phyloP scores from a whole-genome alignment of 1,140 invertebrate species.

The Helicoverpa armigera region DNA sequence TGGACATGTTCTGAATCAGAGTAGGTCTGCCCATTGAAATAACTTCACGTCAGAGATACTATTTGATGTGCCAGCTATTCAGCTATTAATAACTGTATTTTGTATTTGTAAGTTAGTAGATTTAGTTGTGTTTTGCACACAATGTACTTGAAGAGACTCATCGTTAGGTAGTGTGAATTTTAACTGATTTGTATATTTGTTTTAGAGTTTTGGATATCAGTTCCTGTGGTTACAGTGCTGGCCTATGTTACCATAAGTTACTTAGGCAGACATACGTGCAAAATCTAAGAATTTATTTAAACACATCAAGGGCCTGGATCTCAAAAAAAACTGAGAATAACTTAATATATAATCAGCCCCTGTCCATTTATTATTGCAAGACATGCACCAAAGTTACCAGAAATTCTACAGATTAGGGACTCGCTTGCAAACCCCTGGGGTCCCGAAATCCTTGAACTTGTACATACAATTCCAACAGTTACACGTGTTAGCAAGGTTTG shows the following conservation, averaged over 20 bases:
- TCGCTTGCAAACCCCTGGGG: not conserved
- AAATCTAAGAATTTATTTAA: too few species aligned
- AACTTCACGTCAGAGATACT: conserved; percentile 11
- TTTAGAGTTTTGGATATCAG: too few species aligned
- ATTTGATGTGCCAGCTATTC: conserved; percentile 11
- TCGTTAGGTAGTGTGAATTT: too few species aligned
- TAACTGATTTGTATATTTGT: too few species aligned
- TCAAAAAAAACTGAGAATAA: too few species aligned
- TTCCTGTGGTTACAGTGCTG: too few species aligned
- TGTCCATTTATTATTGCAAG: not conserved
- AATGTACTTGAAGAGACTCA: too few species aligned
- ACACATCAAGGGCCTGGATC: too few species aligned
- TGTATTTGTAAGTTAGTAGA: not conserved
- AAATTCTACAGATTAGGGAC: not conserved
- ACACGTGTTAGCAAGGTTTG: not conserved
- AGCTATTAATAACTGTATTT: not conserved
- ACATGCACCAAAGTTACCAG: not conserved
- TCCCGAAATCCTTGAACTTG: not conserved
- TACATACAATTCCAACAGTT: not conserved
- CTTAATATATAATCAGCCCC: too few species aligned
- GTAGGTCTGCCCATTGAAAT: conserved; percentile 33
- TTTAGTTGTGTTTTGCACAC: too few species aligned
- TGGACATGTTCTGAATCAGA: conserved; percentile 32
- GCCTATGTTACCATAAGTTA: too few species aligned
- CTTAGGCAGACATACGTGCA: too few species aligned